phyloP scores from a whole-genome alignment of 2,888 invertebrate species.

The Scelioninae gen. 2 region DNA sequence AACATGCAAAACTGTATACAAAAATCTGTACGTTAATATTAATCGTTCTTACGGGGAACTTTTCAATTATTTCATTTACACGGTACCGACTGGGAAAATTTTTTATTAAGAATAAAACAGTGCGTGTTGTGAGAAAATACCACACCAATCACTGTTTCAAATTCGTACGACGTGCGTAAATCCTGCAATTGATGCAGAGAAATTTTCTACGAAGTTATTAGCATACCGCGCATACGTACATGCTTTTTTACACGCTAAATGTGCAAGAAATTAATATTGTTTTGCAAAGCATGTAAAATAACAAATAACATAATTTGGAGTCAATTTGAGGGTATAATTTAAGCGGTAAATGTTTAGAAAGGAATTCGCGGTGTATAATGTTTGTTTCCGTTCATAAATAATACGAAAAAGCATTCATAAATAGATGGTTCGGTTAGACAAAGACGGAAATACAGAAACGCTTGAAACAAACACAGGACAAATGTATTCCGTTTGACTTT shows the following conservation, averaged over 20 bases:
- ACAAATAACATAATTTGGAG: no score
- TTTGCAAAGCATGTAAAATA: background rate
- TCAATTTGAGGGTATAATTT: no score
- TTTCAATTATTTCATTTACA: slow-evolving; percentile 35
- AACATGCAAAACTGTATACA: slow-evolving; percentile 3
- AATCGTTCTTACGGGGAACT: slow-evolving; percentile 20
- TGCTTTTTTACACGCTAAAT: slow-evolving; percentile 11
- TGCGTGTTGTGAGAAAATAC: slow-evolving; percentile 38
- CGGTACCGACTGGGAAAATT: slow-evolving; percentile 31
- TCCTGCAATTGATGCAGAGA: slow-evolving; percentile 39
- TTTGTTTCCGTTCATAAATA: no score
- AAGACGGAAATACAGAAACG: no score
- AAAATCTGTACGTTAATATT: no score
- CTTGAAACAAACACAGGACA: no score
- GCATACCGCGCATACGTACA: slow-evolving; percentile 18
- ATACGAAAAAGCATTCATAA: no score
- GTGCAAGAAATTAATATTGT: slow-evolving; percentile 18
- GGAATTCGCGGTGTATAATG: no score
- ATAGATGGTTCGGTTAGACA: no score
- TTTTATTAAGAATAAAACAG: slow-evolving; percentile 19
- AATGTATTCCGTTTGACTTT: no score
- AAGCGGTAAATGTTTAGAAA: no score
- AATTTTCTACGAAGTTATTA: slow-evolving; percentile 39
- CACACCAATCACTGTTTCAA: slow-evolving; percentile 26
- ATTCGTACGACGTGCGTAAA: slow-evolving; percentile 37